Evolutionary conservation across 1,140 invertebrate genomes (phyloP), one percentile per base, ranked within the genome.

Genomic region (Rhizoglyphus robini): DNA sequence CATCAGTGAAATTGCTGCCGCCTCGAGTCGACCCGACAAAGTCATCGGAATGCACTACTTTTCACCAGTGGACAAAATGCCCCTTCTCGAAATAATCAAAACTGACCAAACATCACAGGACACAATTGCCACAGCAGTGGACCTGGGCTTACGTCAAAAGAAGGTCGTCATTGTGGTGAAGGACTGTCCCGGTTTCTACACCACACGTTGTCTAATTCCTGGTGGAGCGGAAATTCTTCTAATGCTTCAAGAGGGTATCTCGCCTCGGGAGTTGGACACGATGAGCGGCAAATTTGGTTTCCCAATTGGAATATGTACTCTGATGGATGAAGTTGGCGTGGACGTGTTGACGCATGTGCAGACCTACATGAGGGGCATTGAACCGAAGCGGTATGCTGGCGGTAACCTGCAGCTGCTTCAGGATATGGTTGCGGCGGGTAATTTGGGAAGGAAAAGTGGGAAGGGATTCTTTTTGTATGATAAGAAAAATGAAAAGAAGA

Each of bases 31-130:
- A 54, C 95, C 95, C 25, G 94, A 99, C 36, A 96, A 96, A 77
- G 87, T 84, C 1, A 83, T 90, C 72, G 88, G 88, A 41, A 99
- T 99, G 96, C 96, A 99, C 76, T 99, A 99, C 74, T 99, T 99
- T 78, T 98, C 94, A 20, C 96, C 96, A 27, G 96, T 99, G n/a
- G 96, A 99, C 73, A 99, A 98, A 79, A 99, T 99, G 96, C 91
- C 96, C 76, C 79, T 99, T 61, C 77, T 99, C 36, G 96, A 99
- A 82, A 91, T 99, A 69, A 97, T 99, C 68, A 92, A 90, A 0
- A 94, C 94, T 69, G 90, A 94, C 34, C 86, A 91, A 74, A 99
- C 95, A 0, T 90, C 88, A 23, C 84, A 91, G 71, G 92, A 96
- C 73, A 90, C 92, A 0, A 83, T 87, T 51, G 79, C 81, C 25